phyloP scores from a whole-genome alignment of 2,888 invertebrate genomes.

The Hydriomena furcata region DNA sequence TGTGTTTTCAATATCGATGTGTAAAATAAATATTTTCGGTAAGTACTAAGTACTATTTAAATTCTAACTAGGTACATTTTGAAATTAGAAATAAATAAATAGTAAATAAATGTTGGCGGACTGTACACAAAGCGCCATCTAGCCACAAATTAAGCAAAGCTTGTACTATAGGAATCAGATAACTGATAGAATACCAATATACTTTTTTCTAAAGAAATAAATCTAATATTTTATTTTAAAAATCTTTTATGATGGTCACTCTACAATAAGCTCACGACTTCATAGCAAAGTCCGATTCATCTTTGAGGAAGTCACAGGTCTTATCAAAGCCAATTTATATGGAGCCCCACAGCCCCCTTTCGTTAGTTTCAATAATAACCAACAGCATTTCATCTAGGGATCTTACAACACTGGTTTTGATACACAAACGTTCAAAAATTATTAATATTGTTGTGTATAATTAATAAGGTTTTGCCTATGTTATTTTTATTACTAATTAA shows the following conservation, averaged over 20 bases:
- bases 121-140: too few species aligned
- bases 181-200: too few species aligned
- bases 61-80: too few species aligned
- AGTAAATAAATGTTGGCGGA: too few species aligned
- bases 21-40: too few species aligned
- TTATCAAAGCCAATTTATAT: constrained; percentile 35
- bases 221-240: background rate
- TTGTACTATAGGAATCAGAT: too few species aligned
- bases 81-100: too few species aligned
- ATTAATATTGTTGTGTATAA: constrained; percentile 36
- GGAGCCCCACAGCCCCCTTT: constrained; percentile 30
- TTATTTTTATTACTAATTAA: constrained; percentile 39
- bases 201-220: background rate
- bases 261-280: constrained; percentile 37
- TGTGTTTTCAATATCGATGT: too few species aligned
- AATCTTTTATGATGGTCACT: constrained; percentile 32
- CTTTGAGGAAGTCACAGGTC: constrained; percentile 46
- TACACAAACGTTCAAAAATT: constrained; percentile 36
- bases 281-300: constrained; percentile 39
- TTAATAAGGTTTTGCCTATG: constrained; percentile 38
- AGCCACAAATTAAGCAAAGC: too few species aligned
- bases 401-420: constrained; percentile 25
- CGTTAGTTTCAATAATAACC: constrained; percentile 14
- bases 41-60: too few species aligned
- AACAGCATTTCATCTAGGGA: constrained; percentile 22